These are phyloP conservation scores for Drosophila athabasca DNA, from an alignment of 1,140 invertebrate genomes.

Conservation along the genomic window DNA sequence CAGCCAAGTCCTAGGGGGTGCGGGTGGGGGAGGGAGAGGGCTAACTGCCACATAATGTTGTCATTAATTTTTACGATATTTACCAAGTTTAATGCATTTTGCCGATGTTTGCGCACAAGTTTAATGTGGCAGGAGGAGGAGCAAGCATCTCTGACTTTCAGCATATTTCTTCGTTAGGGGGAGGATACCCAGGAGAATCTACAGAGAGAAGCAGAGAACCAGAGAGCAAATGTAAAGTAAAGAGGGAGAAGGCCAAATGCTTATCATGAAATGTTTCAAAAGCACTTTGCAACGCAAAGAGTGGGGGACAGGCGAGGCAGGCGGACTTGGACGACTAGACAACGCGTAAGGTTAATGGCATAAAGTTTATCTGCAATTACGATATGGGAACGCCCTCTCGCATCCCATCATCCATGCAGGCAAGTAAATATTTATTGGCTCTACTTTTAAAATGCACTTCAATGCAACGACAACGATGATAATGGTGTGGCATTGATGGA, in stretches of 20 bases:
- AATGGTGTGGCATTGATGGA: slow-evolving; percentile 30
- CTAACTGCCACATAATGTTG: slow-evolving; percentile 58
- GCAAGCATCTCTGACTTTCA: slow-evolving; percentile 28
- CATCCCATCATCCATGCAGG: slow-evolving; percentile 5
- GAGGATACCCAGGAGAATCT: slow-evolving; percentile 10
- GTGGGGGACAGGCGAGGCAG: slow-evolving; percentile 7
- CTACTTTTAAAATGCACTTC: slow-evolving; percentile 77
- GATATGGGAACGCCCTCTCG: slow-evolving; percentile 63
- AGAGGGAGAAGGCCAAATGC: slow-evolving; percentile 23
- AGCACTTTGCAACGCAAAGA: slow-evolving; percentile 54
- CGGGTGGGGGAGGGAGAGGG: not conserved
- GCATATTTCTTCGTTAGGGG: slow-evolving; percentile 66
- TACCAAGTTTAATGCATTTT: slow-evolving; percentile 79
- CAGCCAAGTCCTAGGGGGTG: not conserved
- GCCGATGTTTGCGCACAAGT: slow-evolving; percentile 68
- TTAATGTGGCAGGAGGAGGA: slow-evolving; percentile 62
- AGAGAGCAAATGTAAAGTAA: slow-evolving; percentile 58
- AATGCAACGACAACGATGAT: slow-evolving; percentile 46
- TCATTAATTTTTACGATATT: slow-evolving; percentile 81
- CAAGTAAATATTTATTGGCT: slow-evolving; percentile 75
- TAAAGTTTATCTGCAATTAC: slow-evolving; percentile 81
- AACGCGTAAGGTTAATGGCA: slow-evolving; percentile 77
- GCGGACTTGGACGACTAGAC: slow-evolving; percentile 39
- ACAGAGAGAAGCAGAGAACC: not conserved
- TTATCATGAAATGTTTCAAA: slow-evolving; percentile 77